Conservation (phyloP, 2,113 vertebrate species). For the Oncorhynchus tshawytscha region DNA sequence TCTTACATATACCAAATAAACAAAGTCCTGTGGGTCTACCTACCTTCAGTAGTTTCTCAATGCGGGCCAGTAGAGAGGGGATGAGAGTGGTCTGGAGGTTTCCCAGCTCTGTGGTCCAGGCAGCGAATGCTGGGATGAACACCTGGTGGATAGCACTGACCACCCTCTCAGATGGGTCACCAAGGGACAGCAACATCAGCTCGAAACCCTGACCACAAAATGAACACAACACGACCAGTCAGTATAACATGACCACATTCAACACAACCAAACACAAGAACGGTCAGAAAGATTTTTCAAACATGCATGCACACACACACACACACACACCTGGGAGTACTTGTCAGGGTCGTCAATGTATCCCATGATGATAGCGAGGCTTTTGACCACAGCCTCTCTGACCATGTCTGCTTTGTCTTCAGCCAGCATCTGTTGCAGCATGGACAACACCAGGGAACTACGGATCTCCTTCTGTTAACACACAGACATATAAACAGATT, state of each 20-base stretch:
- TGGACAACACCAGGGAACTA: slow-evolving; percentile 95
- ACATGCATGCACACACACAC: neutral
- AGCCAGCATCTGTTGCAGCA: slow-evolving; percentile 97
- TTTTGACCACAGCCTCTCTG: slow-evolving; percentile 98
- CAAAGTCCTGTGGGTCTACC: too few relatives aligned
- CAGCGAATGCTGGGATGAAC: slow-evolving; percentile 96
- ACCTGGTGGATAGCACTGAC: slow-evolving; percentile 95
- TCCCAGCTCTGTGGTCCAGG: slow-evolving; percentile 94
- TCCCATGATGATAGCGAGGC: slow-evolving; percentile 96
- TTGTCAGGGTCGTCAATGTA: slow-evolving; percentile 98
- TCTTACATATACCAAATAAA: too few relatives aligned
- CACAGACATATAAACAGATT: neutral
- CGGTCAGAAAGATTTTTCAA: neutral
- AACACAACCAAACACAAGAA: slow-evolving; percentile 38
- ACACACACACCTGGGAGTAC: slow-evolving; percentile 85
- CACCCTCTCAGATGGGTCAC: slow-evolving; percentile 93
- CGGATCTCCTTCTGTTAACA: slow-evolving; percentile 93
- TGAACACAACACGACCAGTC: slow-evolving; percentile 42
- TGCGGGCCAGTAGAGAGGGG: slow-evolving; percentile 89
- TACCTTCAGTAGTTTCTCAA: slow-evolving; percentile 89
- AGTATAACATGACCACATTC: neutral
- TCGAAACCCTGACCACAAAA: slow-evolving; percentile 86
- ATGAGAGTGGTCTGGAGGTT: slow-evolving; percentile 89
- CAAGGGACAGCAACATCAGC: slow-evolving; percentile 88
- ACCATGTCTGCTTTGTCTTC: slow-evolving; percentile 98